A percentile compares a stretch with the other conserved stretches of the same genome.
These are phyloP conservation scores for Salvelinus namaycush DNA, from an alignment of 2,113 vertebrate genomes.

Conservation along the genomic window DNA sequence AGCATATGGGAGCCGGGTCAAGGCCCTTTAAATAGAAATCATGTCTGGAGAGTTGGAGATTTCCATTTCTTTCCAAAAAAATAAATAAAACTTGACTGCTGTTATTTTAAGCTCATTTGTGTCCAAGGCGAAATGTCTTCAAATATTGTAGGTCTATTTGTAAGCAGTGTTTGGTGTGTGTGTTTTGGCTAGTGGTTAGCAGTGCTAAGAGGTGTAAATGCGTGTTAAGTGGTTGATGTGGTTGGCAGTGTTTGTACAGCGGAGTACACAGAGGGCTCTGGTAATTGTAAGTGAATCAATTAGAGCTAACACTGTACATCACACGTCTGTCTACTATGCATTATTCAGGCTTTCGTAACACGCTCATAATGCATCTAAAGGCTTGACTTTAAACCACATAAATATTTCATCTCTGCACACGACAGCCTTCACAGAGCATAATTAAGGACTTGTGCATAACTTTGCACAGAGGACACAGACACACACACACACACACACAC, in stretches of 20 bases:
- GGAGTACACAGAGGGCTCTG: conserved; percentile 36
- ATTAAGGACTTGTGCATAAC: not conserved
- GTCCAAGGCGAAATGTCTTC: too few species aligned
- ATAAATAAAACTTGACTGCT: too few species aligned
- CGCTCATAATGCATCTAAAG: conserved; percentile 1
- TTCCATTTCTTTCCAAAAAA: too few species aligned
- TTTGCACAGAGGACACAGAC: not conserved
- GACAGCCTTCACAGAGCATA: not conserved
- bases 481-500: not conserved
- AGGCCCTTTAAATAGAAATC: conserved; percentile 66
- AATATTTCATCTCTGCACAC: conserved; percentile 4
- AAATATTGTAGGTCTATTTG: too few species aligned
- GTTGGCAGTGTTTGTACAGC: conserved; percentile 26
- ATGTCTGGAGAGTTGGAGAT: conserved; percentile 18
- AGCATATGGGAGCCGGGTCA: conserved; percentile 47
- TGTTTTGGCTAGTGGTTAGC: not conserved
- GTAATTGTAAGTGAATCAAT: conserved; percentile 31
- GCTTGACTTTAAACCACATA: conserved; percentile 21
- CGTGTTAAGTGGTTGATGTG: conserved; percentile 5
- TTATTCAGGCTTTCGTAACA: conserved; percentile 26
- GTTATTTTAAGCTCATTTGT: too few species aligned
- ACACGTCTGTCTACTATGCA: conserved; percentile 3
- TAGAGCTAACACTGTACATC: not conserved
- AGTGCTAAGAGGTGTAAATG: too few species aligned
- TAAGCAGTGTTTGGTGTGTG: not conserved